A percentile compares a stretch with the other conserved stretches of the same genome.
These are phyloP conservation scores for Callitettix versicolor DNA, from an alignment of 1,140 invertebrate genomes.

Conservation along the genomic window DNA sequence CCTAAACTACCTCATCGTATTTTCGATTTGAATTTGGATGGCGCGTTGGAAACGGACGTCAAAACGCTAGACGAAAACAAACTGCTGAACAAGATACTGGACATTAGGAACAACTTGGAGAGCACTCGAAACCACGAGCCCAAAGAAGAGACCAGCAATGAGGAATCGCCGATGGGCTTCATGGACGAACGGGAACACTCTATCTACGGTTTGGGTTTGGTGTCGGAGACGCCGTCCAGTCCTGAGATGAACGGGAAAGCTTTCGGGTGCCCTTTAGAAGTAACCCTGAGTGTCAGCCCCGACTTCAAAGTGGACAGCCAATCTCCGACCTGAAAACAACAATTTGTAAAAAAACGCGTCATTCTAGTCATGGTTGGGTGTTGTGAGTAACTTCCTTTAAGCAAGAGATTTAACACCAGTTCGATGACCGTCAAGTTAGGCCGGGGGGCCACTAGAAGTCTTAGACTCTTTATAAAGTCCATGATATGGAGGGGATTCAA, in stretches of 20 bases:
- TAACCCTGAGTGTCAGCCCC: not conserved
- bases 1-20: not conserved
- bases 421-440: too few species aligned
- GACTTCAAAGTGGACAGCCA: too few species aligned
- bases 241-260: not conserved
- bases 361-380: too few species aligned
- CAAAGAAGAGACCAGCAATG: not conserved
- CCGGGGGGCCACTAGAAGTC: too few species aligned
- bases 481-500: too few species aligned
- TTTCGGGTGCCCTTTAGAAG: not conserved
- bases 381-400: too few species aligned
- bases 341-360: too few species aligned
- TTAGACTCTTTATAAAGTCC: too few species aligned
- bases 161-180: not conserved
- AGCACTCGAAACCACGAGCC: not conserved
- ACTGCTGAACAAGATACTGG: not conserved
- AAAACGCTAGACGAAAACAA: not conserved
- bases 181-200: constrained; percentile 1
- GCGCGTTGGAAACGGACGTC: not conserved
- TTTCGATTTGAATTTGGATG: not conserved
- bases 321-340: too few species aligned
- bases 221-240: not conserved
- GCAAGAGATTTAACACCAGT: too few species aligned
- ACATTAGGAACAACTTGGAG: not conserved
- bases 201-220: constrained; percentile 2